Percentiles rank a stretch among this genome's conserved stretches.
These are phyloP conservation scores for Aphyosemion australe DNA, from an alignment of 2,113 vertebrate species.

Conservation along the genomic window DNA sequence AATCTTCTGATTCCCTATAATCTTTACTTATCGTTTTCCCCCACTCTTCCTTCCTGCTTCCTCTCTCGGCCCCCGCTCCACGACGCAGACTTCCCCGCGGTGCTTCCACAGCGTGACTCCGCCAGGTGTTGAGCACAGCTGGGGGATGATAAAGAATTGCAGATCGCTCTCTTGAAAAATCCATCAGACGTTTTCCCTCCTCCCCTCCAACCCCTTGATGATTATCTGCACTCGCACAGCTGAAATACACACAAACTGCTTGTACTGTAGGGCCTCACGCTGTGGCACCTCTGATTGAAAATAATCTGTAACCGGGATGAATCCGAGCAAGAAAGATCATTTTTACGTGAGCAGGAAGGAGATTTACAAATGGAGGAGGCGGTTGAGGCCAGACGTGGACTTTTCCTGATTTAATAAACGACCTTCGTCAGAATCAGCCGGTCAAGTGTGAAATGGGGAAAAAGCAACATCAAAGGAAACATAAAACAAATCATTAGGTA, in stretches of 20 bases:
- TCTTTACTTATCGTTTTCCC: not conserved
- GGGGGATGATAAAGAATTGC: constrained; percentile 38
- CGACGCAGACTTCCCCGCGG: constrained; percentile 20
- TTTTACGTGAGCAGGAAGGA: constrained; percentile 21
- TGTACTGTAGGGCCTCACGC: constrained; percentile 37
- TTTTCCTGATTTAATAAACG: constrained; percentile 34
- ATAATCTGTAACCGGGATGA: constrained; percentile 18
- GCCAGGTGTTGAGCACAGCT: constrained; percentile 64
- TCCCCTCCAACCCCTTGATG: constrained; percentile 9
- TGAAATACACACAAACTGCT: constrained; percentile 30
- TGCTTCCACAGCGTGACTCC: constrained; percentile 42
- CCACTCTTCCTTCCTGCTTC: not conserved
- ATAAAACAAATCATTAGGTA: constrained; percentile 18
- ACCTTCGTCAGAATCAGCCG: constrained; percentile 17
- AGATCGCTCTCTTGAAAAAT: constrained; percentile 44
- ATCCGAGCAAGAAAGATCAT: constrained; percentile 14
- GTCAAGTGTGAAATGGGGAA: constrained; percentile 59
- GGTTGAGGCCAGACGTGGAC: constrained; percentile 2
- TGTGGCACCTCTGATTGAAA: constrained; percentile 28
- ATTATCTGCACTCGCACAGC: constrained; percentile 30
- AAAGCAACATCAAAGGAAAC: constrained; percentile 37
- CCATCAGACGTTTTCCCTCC: constrained; percentile 15
- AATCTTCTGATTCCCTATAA: not conserved
- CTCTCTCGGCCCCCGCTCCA: constrained; percentile 1
- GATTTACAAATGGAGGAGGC: not conserved